These are phyloP conservation scores for Bucorvus abyssinicus DNA, from an alignment of 2,797 vertebrate genomes.

Conservation along the genomic window DNA sequence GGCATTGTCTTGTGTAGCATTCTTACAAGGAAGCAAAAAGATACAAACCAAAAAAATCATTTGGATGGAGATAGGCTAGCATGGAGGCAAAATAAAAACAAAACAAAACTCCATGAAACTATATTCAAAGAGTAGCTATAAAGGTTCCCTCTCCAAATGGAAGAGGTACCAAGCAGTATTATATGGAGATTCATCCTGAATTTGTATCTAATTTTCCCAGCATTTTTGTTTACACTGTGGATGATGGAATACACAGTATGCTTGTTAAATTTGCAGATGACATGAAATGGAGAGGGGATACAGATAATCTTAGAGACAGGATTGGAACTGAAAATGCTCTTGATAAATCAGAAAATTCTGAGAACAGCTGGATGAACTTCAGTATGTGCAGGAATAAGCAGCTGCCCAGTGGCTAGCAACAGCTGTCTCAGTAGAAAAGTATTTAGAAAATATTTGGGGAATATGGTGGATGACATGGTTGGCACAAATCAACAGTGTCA, in stretches of 20 bases:
- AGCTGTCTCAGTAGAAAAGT: neutral
- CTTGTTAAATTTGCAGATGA: neutral
- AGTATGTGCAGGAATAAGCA: neutral
- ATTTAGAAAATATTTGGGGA: neutral
- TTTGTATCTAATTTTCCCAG: neutral
- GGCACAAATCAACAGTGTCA: neutral
- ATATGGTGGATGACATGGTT: neutral
- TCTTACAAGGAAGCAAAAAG: neutral
- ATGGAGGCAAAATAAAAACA: neutral
- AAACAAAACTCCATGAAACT: neutral
- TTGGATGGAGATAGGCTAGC: neutral
- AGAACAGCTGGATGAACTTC: slow-evolving; percentile 6
- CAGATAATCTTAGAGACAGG: neutral
- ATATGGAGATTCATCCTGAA: neutral
- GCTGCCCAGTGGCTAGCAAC: neutral
- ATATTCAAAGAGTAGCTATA: neutral
- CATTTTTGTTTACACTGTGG: neutral
- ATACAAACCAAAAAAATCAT: neutral
- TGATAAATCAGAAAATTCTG: neutral
- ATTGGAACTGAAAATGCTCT: neutral
- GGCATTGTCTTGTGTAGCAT: neutral
- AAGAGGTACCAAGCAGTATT: neutral
- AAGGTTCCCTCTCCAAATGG: neutral
- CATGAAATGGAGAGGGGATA: neutral
- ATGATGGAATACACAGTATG: neutral